Evolutionary conservation across 1,140 invertebrate species (phyloP), one percentile per base, ranked within the genome.

Genomic region (Maconellicoccus hirsutus): DNA sequence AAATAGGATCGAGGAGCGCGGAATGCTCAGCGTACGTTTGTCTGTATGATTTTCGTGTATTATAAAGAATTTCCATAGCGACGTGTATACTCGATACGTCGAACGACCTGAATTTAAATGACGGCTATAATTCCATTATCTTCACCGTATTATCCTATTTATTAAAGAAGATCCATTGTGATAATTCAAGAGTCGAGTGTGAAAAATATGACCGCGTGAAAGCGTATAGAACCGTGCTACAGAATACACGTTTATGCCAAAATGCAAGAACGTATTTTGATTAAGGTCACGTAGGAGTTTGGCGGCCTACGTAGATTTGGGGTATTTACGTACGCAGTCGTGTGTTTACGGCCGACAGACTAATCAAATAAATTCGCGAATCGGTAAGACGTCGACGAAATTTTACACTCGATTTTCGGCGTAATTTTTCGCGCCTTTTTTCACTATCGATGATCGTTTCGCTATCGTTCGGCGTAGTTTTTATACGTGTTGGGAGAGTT

Each of bases 61-160:
- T 3, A 33, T 6, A 33, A 6, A 33, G 3, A 33, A 33, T 33
- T 33, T 33, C 12, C 29, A 33, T 33, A 12, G 4, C 12, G 29
- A 33, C 4, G 29, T 33, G 3, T 12, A 33, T 33, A 33, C 12
- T 6, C 29, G 29, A 33, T 33, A 8, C 10, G 42, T 3, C 42
- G 10, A 52, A 52, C 61, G 61, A 66, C 61, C 61, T 66, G 19
- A 66, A 66, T 66, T 66, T 26, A 26, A 66, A 66, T 66, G 25
- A 66, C 61, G 22, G 22, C 61, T 25, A 66, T 66, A 66, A 66
- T 66, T 66, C 25, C 25, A 66, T 66, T 66, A 66, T 26, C 61
- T 66, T 66, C 61, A 66, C 61, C 61, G 21, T 66, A 66, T 66
- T 66, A 66, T 66, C 61, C 8, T 66, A 66, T 66, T 23, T 25